Base-by-base conservation (phyloP, 2,888 invertebrate species). In the Oscheius sp. region DNA sequence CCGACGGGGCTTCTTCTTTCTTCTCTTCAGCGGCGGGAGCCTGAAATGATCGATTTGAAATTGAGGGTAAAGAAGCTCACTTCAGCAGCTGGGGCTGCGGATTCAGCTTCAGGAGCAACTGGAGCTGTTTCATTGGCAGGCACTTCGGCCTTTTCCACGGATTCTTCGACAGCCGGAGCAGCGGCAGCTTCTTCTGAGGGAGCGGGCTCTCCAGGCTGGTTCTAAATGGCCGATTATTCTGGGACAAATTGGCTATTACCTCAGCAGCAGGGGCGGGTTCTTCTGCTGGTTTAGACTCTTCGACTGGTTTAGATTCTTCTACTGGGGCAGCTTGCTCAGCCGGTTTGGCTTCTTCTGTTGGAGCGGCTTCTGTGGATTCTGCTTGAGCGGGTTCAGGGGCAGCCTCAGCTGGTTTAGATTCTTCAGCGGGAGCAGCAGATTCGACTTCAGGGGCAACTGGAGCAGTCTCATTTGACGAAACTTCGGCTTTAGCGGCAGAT, bases 171-270 rank as follows among this genome's bases (percentile, higher is more conserved):
- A n/a, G n/a, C n/a, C n/a, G n/a, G n/a, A n/a, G n/a, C n/a, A n/a
- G n/a, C n/a, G 9, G 18, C 12, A 49, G 13, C 23, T 9, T 21
- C 66, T 25, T 49, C 66, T 23, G 66, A 7, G 35, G 43, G n/a
- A 66, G 46, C 66, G 21, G 66, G 21, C 23, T 49, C 66, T n/a
- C 49, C n/a, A n/a, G 9, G 35, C 59, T 59, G 41, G n/a, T 27
- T 5, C n/a, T n/a, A n/a, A n/a, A n/a, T n/a, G n/a, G n/a, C n/a
- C n/a, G n/a, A n/a, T n/a, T n/a, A n/a, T n/a, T n/a, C n/a, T n/a
- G n/a, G 5, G 61, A 27, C 16, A 41, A 35, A 12, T n/a, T 43
- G 5, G 56, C 3, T 16, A 23, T 16, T 16, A 16, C 56, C 23
- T 18, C 56, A 21, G 35, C 27, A 5, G 55, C 55, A 6, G 61